Percentiles rank a stretch among this genome's conserved stretches.
Evolutionary conservation across 2,113 vertebrate species (phyloP).

Genomic region (Jacana jacana): DNA sequence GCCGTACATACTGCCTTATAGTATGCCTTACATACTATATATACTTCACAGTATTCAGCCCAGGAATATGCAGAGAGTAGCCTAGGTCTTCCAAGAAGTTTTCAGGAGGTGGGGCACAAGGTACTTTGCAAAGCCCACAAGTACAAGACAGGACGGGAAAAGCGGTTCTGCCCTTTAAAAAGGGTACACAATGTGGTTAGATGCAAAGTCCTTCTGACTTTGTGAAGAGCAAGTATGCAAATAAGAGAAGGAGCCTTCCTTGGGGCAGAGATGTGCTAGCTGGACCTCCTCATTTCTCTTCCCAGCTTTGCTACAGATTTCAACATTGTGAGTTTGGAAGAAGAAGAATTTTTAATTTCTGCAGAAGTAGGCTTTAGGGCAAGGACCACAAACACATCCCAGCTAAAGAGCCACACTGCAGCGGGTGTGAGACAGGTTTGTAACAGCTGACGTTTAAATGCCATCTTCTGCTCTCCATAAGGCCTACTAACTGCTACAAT

Average conservation of each 20-base stretch:
- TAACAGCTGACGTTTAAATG: background rate
- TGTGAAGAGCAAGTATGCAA: background rate
- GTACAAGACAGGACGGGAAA: background rate
- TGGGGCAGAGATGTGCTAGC: background rate
- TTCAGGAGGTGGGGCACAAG: rapidly evolving
- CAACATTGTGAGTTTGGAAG: background rate
- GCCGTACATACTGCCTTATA: background rate
- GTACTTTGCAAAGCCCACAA: background rate
- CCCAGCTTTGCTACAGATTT: background rate
- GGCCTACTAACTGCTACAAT: background rate
- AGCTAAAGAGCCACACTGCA: background rate
- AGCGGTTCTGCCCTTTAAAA: background rate
- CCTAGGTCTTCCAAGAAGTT: rapidly evolving
- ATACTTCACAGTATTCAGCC: background rate
- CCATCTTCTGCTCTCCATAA: background rate
- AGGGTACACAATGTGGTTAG: background rate
- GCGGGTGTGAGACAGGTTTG: background rate
- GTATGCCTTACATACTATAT: background rate
- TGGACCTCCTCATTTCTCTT: background rate
- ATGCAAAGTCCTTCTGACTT: background rate
- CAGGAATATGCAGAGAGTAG: background rate
- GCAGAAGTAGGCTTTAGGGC: background rate
- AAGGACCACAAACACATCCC: background rate
- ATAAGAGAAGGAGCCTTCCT: background rate
- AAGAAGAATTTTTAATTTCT: background rate